Evolutionary conservation across 2,888 invertebrate species (phyloP), one percentile per base, ranked within the genome.

Genomic region (Drosophila multiciliata): DNA sequence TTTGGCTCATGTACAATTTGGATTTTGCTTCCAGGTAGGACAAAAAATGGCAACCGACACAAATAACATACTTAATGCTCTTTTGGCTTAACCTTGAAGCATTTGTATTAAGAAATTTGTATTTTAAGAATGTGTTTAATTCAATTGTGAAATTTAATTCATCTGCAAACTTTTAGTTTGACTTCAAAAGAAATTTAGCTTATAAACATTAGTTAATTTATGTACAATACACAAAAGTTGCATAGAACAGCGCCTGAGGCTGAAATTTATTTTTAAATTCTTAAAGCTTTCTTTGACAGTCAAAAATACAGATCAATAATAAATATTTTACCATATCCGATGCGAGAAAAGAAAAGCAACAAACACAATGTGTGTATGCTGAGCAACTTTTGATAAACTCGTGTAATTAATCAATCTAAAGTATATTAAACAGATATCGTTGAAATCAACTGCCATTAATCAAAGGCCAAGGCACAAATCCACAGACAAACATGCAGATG

Each of bases 351-450:
- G 11, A 17, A 42, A 58, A 52, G n/a, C 45, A 48, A 48, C 32
- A 23, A 20, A 23, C 20, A 15, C 1, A 45, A n/a, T 23, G 3
- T 32, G 17, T 26, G 53, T 9, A 29, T 29, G 67, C 38, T 17
- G 45, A 29, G 17, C 52, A 54, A 60, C 66, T 58, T 52, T 38
- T 52, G 57, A 58, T 66, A 50, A 59, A 64, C 35, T 54, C 50
- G 26, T 40, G 69, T 74, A 82, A 83, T 87, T 86, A 82, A 86
- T 88, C 84, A 87, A 82, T 66, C 65, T 62, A 26, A 66, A 71
- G 61, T 65, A 54, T 73, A 54, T 50, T 48, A 63, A 29, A 20
- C 23, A 32, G 40, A 7, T 59, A 52, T 60, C 67, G 58, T 48
- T 62, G 23, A 57, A 61, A 67, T 42, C 57, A 49, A 36, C 61